Base-by-base conservation (phyloP, 2,797 vertebrate genomes). In the Malurus splendens region DNA sequence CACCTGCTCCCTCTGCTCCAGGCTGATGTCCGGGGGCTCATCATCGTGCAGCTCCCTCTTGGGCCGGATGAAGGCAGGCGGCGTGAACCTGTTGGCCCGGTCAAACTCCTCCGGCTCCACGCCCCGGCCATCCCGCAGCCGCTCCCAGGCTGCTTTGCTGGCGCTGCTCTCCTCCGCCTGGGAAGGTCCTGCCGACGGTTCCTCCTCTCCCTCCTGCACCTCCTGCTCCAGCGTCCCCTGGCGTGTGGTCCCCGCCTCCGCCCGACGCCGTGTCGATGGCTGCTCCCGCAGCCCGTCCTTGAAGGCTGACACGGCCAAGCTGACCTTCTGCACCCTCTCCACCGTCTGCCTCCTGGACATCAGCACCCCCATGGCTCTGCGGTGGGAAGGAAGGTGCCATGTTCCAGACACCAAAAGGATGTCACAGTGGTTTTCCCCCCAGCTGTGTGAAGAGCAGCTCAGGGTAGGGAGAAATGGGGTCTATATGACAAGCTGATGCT, bases 311-410 rank as follows among this genome's bases (percentile, higher is more conserved):
- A 99, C 98, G 1, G 99, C 99, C 33, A 98, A 97, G 56, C 92
- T 99, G 96, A 98, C 99, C 95, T 98, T 99, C 97, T 99, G 99
- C 70, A 99, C 99, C 97, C 99, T 98, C 96, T 99, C 98, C 96
- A 99, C 99, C n/a, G 99, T 98, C 97, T 99, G 98, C 91, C 98
- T 98, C 96, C 98, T 99, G 87, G 98, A 98, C 98, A 98, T 98
- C 93, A 98, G 97, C 88, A 99, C 99, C 89, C 99, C 99, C 99
- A 99, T 99, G 97, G 95, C 97, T 98, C 96, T 96, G 89, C 2
- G 3, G 50, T 50, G 33, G 48, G 45, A 87, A 89, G 33, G 70
- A 61, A 72, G 62, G 73, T 61, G 62, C 54, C 10, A 4, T 38
- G 24, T 76, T 36, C 33, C 56, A 41, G 44, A 41, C 4, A 9